Base-by-base conservation (phyloP, 1,140 invertebrate species). In the Anastatus disparis region DNA sequence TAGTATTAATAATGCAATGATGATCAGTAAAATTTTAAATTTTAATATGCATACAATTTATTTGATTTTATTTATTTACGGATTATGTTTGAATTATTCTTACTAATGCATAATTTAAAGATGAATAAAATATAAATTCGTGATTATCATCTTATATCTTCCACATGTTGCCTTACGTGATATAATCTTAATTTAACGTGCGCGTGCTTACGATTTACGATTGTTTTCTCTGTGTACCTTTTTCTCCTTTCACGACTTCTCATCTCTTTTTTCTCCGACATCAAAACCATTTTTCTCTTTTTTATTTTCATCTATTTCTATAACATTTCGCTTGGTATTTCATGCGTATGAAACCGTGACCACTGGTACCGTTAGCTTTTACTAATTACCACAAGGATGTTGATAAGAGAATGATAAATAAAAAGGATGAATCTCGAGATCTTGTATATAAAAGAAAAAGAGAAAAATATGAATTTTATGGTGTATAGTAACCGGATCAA, bases 301-400 rank as follows among this genome's bases (percentile, higher is more conserved):
- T 35, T 35, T 35, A 35, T 10, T 6, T 10, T 4, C 31, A 10
- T 35, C 4, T 35, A 35, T 35, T 6, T 35, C 4, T 42, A 15
- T 40, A 22, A 35, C 10, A 35, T 4, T 35, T 35, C 4, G 4
- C 10, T 6, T 35, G 4, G 31, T 35, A 35, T 35, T 35, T 35
- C 10, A 4, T 35, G 31, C 10, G 10, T 35, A 10, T 35, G 4
- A 10, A 35, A 56, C 10, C 53, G 53, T 22, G 53, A 38, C 53
- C 17, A 17, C 9, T 13, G 27, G 9, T 56, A 20, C 53, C 53
- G 22, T 62, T 62, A 31, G 6, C 29, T 26, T 27, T 48, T 29
- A n/a, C 24, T 62, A 26, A 29, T 62, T 63, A 50, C 20, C 9
- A 4, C 26, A 10, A 20, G 20, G 44, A 63, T 63, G 61, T n/a